These are phyloP conservation scores for Taphrorychus bicolor DNA, from an alignment of 2,888 invertebrate species.

Conservation along the genomic window DNA sequence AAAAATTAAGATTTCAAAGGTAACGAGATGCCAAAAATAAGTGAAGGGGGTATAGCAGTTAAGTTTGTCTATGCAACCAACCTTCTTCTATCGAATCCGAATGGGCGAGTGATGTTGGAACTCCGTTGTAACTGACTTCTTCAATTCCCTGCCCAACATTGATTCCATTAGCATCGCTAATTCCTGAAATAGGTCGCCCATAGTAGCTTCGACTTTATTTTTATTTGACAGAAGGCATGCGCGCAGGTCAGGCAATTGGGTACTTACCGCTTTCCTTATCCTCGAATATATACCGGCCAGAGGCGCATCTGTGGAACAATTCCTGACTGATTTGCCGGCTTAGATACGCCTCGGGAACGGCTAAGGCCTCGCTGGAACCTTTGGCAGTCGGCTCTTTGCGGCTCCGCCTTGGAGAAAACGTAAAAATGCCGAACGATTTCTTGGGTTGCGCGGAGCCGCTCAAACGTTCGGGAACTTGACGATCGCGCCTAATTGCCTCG, in stretches of 20 bases:
- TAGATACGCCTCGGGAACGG: conserved; percentile 57
- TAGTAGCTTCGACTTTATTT: no score
- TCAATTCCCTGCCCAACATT: conserved; percentile 31
- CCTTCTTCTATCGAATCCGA: conserved; percentile 50
- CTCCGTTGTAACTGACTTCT: conserved; percentile 6
- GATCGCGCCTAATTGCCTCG: conserved; percentile 16
- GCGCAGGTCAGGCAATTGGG: not conserved
- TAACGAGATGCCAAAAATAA: no score
- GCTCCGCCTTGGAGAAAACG: not conserved
- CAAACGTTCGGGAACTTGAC: not conserved
- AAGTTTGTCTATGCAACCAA: not conserved
- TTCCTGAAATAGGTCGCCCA: no score
- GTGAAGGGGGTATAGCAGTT: no score
- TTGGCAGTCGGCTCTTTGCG: conserved; percentile 44
- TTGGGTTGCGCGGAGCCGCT: conserved; percentile 33
- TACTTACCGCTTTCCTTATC: not conserved
- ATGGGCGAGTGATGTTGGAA: not conserved
- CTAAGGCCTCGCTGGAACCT: conserved; percentile 55
- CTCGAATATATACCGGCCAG: conserved; percentile 18
- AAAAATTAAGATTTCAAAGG: no score
- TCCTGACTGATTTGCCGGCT: conserved; percentile 53
- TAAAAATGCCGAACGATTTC: not conserved
- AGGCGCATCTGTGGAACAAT: conserved; percentile 48
- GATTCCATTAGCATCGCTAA: conserved; percentile 5
- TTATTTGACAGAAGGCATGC: not conserved